These are phyloP conservation scores for Malacosoma neustria DNA, from an alignment of 2,888 invertebrate genomes.

Conservation along the genomic window DNA sequence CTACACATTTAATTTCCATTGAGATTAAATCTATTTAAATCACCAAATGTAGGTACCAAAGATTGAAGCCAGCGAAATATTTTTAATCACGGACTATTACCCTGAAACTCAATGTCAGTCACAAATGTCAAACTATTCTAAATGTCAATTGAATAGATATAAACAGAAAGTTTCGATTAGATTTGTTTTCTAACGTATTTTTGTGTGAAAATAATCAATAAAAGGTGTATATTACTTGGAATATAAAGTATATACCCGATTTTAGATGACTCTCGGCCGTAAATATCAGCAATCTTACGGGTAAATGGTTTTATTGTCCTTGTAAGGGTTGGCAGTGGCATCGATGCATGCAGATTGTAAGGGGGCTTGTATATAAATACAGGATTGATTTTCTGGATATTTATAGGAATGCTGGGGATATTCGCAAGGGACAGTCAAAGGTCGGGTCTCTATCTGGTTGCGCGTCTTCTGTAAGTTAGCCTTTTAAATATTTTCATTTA, in stretches of 20 bases:
- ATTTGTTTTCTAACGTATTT: conserved; percentile 30
- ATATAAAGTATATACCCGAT: conserved; percentile 15
- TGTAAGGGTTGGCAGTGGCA: conserved; percentile 37
- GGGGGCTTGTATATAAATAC: conserved; percentile 41
- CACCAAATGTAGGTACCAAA: too few relatives aligned
- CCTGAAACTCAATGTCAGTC: too few relatives aligned
- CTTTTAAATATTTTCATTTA: conserved; percentile 12
- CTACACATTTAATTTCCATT: too few relatives aligned
- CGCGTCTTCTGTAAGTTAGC: conserved; percentile 79
- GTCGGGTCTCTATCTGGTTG: conserved; percentile 80
- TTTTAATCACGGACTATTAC: too few relatives aligned
- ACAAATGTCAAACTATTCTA: too few relatives aligned
- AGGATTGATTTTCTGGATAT: conserved; percentile 68
- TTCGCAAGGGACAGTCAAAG: conserved; percentile 75
- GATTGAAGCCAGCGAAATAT: too few relatives aligned
- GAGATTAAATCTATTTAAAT: too few relatives aligned
- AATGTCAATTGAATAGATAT: too few relatives aligned
- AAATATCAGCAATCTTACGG: conserved; percentile 70
- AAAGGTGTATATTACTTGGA: conserved; percentile 1
- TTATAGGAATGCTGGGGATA: conserved; percentile 72
- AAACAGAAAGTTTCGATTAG: not conserved
- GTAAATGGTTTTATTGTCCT: conserved; percentile 53
- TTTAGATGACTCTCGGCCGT: conserved; percentile 68
- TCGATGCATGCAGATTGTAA: conserved; percentile 43
- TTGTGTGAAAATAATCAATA: conserved; percentile 27